These are phyloP conservation scores for Myotis daubentonii DNA, from an alignment of 2,797 vertebrate genomes.

Conservation along the genomic window DNA sequence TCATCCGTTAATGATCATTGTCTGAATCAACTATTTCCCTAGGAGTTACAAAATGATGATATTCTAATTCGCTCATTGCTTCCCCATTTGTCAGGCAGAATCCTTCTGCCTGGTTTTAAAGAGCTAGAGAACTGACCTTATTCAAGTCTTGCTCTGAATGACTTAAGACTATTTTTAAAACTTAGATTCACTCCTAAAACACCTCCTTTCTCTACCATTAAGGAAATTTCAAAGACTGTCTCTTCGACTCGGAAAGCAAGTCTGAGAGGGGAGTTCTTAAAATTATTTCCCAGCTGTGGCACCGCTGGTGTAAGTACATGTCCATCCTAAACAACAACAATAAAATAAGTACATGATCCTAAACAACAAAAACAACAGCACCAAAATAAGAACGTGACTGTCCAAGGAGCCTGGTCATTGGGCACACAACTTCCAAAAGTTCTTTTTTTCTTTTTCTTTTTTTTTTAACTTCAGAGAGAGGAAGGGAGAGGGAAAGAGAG, in stretches of 20 bases:
- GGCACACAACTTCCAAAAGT: neutral
- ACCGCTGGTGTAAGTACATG: rapidly evolving
- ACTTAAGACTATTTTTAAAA: conserved; percentile 30
- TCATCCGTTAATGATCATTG: neutral
- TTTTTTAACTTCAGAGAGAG: neutral
- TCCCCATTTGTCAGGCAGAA: neutral
- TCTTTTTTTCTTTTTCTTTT: neutral
- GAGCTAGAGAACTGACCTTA: neutral
- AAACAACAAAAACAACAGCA: neutral
- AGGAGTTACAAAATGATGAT: neutral
- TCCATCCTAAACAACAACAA: neutral
- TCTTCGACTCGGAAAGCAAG: neutral
- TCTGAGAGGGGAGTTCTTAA: neutral
- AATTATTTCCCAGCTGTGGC: neutral
- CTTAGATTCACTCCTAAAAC: neutral
- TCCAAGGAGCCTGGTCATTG: neutral
- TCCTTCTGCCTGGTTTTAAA: neutral
- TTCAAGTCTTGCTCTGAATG: conserved; percentile 1
- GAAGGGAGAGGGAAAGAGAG: neutral
- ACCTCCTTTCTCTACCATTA: neutral
- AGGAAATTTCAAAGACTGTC: neutral
- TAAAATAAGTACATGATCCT: neutral
- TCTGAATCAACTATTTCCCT: conserved; percentile 22
- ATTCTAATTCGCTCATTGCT: neutral
- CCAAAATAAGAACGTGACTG: neutral